Evolutionary conservation across 2,113 vertebrate genomes (phyloP), one percentile per base, ranked within the genome.

Genomic region (Hippolais icterina): DNA sequence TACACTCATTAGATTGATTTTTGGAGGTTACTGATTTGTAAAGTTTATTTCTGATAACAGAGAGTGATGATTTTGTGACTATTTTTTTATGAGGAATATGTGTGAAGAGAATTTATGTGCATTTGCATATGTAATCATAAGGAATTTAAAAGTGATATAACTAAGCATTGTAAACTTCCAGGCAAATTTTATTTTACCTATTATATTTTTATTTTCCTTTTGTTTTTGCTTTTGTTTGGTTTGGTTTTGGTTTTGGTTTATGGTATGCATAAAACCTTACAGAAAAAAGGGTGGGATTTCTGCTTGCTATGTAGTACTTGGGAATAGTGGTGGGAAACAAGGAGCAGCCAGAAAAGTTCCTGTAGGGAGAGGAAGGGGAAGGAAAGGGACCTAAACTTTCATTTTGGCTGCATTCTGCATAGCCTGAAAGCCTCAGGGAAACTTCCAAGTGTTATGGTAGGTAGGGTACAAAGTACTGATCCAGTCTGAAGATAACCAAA

Each of bases 401-500:
- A 54, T 86, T 96, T 94, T 92, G 92, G 94, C 83, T 93, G 68
- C 59, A 35, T 95, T 88, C 85, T 92, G 63, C 64, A 47, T 33
- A 88, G 85, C 54, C 91, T 69, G 79, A 94, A 97, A 92, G 70
- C 95, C 94, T 89, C 68, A 41, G 89, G 93, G 96, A 89, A 94
- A 28, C 65, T 93, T 95, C 37, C 76, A 44, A 94, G 83, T 54
- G 35, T 63, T 90, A 66, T 4, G 7, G 80, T 89, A 92, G 91
- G 91, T 79, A 93, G 79, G 71, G 75, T 94, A 70, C 59, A 78
- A 74, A 80, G 70, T 76, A 94, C 91, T 92, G 92, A 97, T 96
- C 91, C 91, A 96, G 84, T 86, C 68, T 80, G 85, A 83, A 96
- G 93, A 95, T 95, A 94, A 91, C 90, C 87, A 86, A 94, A 90